Percentiles rank a stretch among this genome's conserved stretches.
These are phyloP conservation scores for Hypomecis atomaria DNA, from an alignment of 2,888 invertebrate species.

Conservation along the genomic window DNA sequence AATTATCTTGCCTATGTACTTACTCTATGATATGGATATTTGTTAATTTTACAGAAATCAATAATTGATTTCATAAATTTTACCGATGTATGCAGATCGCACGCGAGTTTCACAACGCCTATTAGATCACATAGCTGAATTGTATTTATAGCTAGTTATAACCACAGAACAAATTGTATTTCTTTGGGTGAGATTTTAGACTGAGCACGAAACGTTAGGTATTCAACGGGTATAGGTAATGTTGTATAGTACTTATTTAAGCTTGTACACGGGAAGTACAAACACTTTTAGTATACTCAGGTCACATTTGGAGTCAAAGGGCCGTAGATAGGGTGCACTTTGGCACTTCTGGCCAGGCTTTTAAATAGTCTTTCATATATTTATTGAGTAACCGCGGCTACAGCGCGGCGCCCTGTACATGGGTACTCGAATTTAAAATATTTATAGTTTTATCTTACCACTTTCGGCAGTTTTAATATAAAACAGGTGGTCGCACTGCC, in stretches of 20 bases:
- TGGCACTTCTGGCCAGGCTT: slow-evolving; percentile 37
- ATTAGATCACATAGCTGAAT: slow-evolving; percentile 47
- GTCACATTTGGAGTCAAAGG: slow-evolving; percentile 6
- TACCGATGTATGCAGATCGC: no score
- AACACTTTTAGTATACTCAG: slow-evolving; percentile 31
- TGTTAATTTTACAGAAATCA: no score
- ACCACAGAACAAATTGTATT: slow-evolving; percentile 43
- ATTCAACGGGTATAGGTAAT: slow-evolving; percentile 49
- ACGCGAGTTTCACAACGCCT: no score
- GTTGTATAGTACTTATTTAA: slow-evolving; percentile 43
- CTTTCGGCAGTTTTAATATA: slow-evolving; percentile 24
- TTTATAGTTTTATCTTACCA: slow-evolving; percentile 37
- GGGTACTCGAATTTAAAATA: slow-evolving; percentile 36
- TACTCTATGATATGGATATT: no score
- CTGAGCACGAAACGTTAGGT: slow-evolving; percentile 58
- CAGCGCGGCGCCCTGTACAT: neutral
- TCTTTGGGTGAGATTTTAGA: slow-evolving; percentile 63
- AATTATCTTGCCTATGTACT: no score
- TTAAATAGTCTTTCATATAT: slow-evolving; percentile 48
- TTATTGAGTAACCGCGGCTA: slow-evolving; percentile 11
- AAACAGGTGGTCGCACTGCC: slow-evolving; percentile 40
- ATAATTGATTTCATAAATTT: no score
- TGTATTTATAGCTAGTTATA: slow-evolving; percentile 32
- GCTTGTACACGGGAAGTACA: slow-evolving; percentile 51
- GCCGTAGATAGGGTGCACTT: slow-evolving; percentile 17